Evolutionary conservation across 2,888 invertebrate species (phyloP).

Genomic region (Tyria jacobaeae): DNA sequence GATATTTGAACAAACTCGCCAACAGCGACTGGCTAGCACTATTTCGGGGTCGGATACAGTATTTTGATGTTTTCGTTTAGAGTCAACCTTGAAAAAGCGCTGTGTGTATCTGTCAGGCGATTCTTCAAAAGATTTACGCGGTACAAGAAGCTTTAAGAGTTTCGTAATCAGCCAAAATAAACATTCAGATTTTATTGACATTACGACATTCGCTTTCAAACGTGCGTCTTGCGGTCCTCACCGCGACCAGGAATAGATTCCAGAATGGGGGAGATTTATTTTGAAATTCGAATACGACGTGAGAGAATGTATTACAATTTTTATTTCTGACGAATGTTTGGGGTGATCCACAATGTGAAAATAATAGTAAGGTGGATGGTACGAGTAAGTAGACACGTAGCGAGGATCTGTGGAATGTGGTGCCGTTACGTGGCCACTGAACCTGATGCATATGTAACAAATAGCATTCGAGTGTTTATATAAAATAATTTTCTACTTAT

Average conservation of each 20-base stretch:
- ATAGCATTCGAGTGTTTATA: slow-evolving; percentile 59
- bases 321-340: slow-evolving; percentile 43
- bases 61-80: slow-evolving; percentile 67
- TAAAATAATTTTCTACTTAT: slow-evolving; percentile 49
- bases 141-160: slow-evolving; percentile 70
- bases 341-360: slow-evolving; percentile 34
- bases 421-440: slow-evolving; percentile 64
- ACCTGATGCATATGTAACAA: slow-evolving; percentile 52
- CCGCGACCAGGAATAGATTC: slow-evolving; percentile 72
- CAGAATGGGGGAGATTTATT: slow-evolving; percentile 77
- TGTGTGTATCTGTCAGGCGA: slow-evolving; percentile 69
- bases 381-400: too few species aligned
- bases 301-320: slow-evolving; percentile 51
- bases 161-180: slow-evolving; percentile 84
- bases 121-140: slow-evolving; percentile 77
- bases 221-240: slow-evolving; percentile 62
- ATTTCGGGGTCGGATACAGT: slow-evolving; percentile 77
- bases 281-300: slow-evolving; percentile 67
- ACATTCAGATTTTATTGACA: slow-evolving; percentile 83
- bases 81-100: slow-evolving; percentile 72
- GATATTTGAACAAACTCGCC: slow-evolving; percentile 58
- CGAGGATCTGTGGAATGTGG: slow-evolving; percentile 20
- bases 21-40: slow-evolving; percentile 65
- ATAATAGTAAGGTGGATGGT: slow-evolving; percentile 17
- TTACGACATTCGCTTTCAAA: slow-evolving; percentile 80